Evolutionary conservation across 2,888 invertebrate genomes (phyloP), one percentile per base, ranked within the genome.

Genomic region (Caenorhabditis doughertyi): DNA sequence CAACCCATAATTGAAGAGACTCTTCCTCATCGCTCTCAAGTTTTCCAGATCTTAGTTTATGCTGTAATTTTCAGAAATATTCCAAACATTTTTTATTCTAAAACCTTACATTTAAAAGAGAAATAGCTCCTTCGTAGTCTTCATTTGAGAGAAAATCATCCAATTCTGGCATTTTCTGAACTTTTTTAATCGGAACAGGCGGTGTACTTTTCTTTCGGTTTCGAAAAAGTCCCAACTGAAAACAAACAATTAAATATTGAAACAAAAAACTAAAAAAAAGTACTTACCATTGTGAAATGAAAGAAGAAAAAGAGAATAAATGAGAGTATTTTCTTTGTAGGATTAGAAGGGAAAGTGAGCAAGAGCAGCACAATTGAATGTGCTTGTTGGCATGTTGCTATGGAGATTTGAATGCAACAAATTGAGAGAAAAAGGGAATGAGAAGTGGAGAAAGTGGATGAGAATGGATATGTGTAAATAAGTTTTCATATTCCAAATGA

Each of bases 51-150:
- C 77, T 82, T 27, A 80, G 56, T 73, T 84, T 74, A 47, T 87
- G 83, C 73, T 76, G 79, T 77, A 83, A 68, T 42, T 27, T 18
- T 42, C 13, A 16, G 42, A 42, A 42, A 11, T 3, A 13, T 16
- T 39, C 39, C n/a, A n/a, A n/a, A n/a, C n/a, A n/a, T 39, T 39
- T 39, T 39, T 39, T 16, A 32, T 32, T 32, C 32, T 32, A 42
- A 42, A 42, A 7, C 42, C 29, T 73, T 86, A 96, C 97, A 94
- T 98, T 97, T 5, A 98, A 93, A 89, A 97, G 94, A 0, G 98
- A 97, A 23, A 97, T 94, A 0, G 97, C 97, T 9, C 98, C 99
- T 0, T 95, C 95, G 92, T 98, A 99, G 92, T 99, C 99, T 56
- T 98, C 94, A 89, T 95, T 95, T 25, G 95, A 93, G 21, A 99